Evolutionary conservation across 2,888 invertebrate genomes (phyloP).

Genomic region (Drosophila demipolita): DNA sequence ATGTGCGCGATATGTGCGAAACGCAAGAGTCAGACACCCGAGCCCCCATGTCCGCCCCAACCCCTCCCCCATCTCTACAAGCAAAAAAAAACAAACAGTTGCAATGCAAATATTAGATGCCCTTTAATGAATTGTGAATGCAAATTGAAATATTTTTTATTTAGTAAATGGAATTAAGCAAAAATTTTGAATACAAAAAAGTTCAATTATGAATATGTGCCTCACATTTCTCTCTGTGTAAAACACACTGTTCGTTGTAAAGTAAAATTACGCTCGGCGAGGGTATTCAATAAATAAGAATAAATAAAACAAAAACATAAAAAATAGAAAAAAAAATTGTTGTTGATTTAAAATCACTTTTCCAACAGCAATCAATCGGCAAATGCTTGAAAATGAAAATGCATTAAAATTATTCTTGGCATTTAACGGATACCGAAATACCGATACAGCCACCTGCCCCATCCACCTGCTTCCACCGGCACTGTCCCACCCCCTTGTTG

Average conservation of each 20-base stretch:
- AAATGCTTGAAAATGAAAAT: conserved; percentile 62
- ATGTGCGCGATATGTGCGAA: conserved; percentile 15
- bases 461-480: background rate
- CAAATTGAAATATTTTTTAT: background rate
- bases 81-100: no score
- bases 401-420: conserved; percentile 66
- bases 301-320: background rate
- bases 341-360: conserved; percentile 52
- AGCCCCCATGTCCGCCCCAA: background rate
- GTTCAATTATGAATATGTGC: background rate
- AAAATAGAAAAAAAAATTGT: background rate
- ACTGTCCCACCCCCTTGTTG: background rate
- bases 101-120: background rate
- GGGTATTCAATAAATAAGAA: background rate
- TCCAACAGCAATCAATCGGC: conserved; percentile 70
- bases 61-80: background rate
- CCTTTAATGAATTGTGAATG: background rate
- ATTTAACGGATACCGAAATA: conserved; percentile 28
- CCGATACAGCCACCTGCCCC: background rate
- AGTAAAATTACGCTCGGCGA: background rate
- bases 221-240: background rate
- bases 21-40: background rate
- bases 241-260: background rate
- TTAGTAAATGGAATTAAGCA: no score
- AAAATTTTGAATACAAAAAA: background rate